A percentile compares a stretch with the other conserved stretches of the same genome.
These are phyloP conservation scores for Phania funesta DNA, from an alignment of 2,888 invertebrate genomes.

Conservation along the genomic window DNA sequence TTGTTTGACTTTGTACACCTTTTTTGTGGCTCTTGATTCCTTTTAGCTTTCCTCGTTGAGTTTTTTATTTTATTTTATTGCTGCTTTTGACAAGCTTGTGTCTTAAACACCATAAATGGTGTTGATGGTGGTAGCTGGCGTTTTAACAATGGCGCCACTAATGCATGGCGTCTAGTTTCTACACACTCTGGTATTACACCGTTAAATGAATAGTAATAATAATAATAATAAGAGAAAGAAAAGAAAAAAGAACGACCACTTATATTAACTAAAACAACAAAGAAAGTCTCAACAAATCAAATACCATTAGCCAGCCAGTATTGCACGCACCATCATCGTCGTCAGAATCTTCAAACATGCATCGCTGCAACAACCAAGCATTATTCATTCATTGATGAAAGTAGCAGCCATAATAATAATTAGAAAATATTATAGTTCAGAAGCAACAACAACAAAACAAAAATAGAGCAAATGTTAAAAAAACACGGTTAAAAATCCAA, in stretches of 20 bases:
- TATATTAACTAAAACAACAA: conserved; percentile 43
- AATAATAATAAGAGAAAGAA: conserved; percentile 19
- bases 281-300: conserved; percentile 46
- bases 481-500: not conserved
- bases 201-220: conserved; percentile 60
- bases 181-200: conserved; percentile 63
- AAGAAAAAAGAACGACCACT: conserved; percentile 14
- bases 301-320: conserved; percentile 51
- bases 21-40: conserved; percentile 26
- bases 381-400: conserved; percentile 45
- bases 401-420: conserved; percentile 39
- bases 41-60: not conserved
- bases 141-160: conserved; percentile 66
- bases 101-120: conserved; percentile 65
- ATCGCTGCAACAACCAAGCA: not conserved
- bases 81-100: conserved; percentile 62
- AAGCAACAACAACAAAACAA: not conserved
- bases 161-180: conserved; percentile 64
- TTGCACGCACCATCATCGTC: conserved; percentile 54
- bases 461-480: not conserved
- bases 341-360: conserved; percentile 5
- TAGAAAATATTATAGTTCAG: conserved; percentile 35
- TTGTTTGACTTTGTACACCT: conserved; percentile 24
- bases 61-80: conserved; percentile 1
- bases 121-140: conserved; percentile 66